These are phyloP conservation scores for Erannis defoliaria DNA, from an alignment of 2,888 invertebrate genomes.

Conservation along the genomic window DNA sequence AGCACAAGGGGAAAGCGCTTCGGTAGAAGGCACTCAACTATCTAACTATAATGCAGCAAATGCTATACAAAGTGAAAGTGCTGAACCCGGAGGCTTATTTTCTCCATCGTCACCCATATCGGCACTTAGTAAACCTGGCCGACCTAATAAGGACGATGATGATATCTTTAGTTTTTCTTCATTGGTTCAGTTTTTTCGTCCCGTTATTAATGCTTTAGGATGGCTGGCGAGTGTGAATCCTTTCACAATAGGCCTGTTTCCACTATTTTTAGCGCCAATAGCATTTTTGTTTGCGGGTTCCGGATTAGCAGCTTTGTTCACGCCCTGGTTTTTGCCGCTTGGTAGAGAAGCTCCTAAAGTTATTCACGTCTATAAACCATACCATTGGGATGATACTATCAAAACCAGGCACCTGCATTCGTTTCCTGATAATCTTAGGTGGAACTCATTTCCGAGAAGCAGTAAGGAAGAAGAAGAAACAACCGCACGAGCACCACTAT, in stretches of 20 bases:
- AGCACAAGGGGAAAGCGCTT: conserved; percentile 65
- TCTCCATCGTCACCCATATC: conserved; percentile 64
- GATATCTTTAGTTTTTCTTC: conserved; percentile 82
- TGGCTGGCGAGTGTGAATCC: conserved; percentile 87
- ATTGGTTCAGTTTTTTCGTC: conserved; percentile 77
- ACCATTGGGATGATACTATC: conserved; percentile 85
- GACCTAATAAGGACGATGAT: conserved; percentile 71
- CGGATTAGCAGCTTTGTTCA: conserved; percentile 87
- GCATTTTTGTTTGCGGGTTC: conserved; percentile 88
- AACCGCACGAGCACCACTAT: conserved; percentile 49
- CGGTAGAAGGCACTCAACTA: conserved; percentile 69
- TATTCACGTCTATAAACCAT: conserved; percentile 75
- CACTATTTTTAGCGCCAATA: conserved; percentile 88
- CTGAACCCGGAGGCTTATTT: conserved; percentile 58
- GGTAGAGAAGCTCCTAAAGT: conserved; percentile 75
- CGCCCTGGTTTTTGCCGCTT: conserved; percentile 88
- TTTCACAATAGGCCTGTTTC: conserved; percentile 85
- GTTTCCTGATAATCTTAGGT: conserved; percentile 67
- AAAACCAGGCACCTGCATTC: conserved; percentile 83
- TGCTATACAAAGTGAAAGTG: conserved; percentile 58
- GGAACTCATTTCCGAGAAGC: conserved; percentile 52
- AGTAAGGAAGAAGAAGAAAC: conserved; percentile 48
- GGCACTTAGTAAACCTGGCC: conserved; percentile 63
- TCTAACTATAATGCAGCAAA: conserved; percentile 73
- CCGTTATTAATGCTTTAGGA: conserved; percentile 81